Percentiles rank a stretch among this genome's conserved stretches.
Evolutionary conservation across 1,140 invertebrate species (phyloP).

Genomic region (Sycophila sp.): DNA sequence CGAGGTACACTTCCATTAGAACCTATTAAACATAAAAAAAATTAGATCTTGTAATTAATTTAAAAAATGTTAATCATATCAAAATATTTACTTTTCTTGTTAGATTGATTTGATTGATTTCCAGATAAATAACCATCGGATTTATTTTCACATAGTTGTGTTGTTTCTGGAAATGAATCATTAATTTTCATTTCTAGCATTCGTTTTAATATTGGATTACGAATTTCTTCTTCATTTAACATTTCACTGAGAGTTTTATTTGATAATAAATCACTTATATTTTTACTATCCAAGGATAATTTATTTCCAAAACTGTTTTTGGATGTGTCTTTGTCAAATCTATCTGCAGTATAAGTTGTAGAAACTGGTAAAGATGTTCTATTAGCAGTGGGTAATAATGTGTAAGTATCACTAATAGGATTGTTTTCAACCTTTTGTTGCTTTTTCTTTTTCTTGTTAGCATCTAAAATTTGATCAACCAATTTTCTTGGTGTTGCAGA

Average conservation of each 20-base stretch:
- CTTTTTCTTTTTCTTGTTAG: slow-evolving; percentile 52
- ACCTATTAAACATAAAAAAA: slow-evolving; percentile 18
- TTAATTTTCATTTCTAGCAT: slow-evolving; percentile 19
- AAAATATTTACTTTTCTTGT: slow-evolving; percentile 10
- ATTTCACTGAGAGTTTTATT: not conserved
- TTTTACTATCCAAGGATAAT: slow-evolving; percentile 53
- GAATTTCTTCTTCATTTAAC: not conserved
- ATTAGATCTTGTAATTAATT: not conserved
- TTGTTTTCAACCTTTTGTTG: slow-evolving; percentile 16
- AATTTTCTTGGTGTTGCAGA: slow-evolving; percentile 53
- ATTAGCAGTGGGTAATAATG: slow-evolving; percentile 29
- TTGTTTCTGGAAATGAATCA: not conserved
- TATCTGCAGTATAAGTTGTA: slow-evolving; percentile 16
- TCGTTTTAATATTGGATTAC: slow-evolving; percentile 4
- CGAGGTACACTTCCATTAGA: slow-evolving; percentile 18
- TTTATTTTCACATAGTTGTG: not conserved
- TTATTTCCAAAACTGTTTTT: slow-evolving; percentile 37
- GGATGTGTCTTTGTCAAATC: slow-evolving; percentile 38
- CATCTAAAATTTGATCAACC: slow-evolving; percentile 57
- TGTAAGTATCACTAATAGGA: slow-evolving; percentile 42
- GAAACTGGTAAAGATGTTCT: slow-evolving; percentile 47
- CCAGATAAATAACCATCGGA: not conserved
- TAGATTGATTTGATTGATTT: not conserved
- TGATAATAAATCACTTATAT: not conserved
- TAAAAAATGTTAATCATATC: not conserved